Percentiles rank a stretch among this genome's conserved stretches.
Evolutionary conservation across 1,140 invertebrate genomes (phyloP).

Genomic region (Acyrthosiphon pisum): DNA sequence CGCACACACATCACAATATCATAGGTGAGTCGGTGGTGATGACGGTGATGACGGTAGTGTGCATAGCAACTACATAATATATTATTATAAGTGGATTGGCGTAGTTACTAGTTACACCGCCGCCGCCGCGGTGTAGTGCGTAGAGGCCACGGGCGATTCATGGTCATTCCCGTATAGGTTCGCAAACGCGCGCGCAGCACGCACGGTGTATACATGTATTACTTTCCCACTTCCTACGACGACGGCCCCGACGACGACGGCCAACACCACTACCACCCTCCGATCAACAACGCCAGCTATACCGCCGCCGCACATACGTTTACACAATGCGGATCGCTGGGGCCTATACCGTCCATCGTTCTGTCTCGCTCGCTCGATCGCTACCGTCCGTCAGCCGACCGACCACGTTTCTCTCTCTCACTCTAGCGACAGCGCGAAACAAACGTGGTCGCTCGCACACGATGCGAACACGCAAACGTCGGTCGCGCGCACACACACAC

Average conservation of each 20-base stretch:
- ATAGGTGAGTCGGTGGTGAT: background rate
- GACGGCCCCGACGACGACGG: background rate
- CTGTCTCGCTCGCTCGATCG: background rate
- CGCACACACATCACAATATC: background rate
- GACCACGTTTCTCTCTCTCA: background rate
- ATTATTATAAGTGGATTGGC: background rate
- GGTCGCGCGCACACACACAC: background rate
- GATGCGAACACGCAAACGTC: constrained; percentile 8
- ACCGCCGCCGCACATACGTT: background rate
- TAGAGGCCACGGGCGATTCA: constrained; percentile 49
- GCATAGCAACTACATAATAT: background rate
- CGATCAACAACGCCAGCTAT: background rate
- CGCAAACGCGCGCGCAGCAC: background rate
- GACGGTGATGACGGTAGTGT: background rate
- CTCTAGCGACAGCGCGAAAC: background rate
- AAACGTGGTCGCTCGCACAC: background rate
- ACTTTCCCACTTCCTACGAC: constrained; percentile 15
- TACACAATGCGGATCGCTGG: background rate
- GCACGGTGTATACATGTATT: constrained; percentile 5
- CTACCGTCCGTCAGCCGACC: background rate
- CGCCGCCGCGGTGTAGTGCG: background rate
- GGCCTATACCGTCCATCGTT: background rate
- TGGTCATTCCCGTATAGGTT: constrained; percentile 36
- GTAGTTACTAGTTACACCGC: background rate
- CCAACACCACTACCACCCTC: background rate